Base-by-base conservation (phyloP, 2,797 vertebrate species). In the Odontamblyopus lacepedii region DNA sequence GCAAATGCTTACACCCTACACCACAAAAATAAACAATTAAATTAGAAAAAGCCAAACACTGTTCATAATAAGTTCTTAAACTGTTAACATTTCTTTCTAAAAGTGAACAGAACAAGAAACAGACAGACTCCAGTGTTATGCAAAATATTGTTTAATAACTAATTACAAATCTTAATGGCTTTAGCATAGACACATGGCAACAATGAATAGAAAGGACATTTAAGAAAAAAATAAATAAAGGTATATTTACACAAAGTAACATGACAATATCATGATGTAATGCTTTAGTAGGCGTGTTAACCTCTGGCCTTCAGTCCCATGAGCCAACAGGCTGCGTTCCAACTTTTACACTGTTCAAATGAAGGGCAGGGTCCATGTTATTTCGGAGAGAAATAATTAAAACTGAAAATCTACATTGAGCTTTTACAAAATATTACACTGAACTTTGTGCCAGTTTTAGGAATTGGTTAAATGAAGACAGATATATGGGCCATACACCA, bases 131-230 rank as follows among this genome's bases (percentile, higher is more conserved):
- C 88, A 63, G 74, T 5, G 69, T 86, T 91, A 93, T 88, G 89
- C 89, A 92, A 93, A 93, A 93, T 93, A 93, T 87, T 86, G 92
- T 93, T 93, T 92, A 93, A 61, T 63, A 11, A 63, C 61, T 63
- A 63, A 92, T 93, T 89, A 89, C 90, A 93, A 92, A 91, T 92
- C 88, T 93, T 92, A 92, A 92, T 92, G 91, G 91, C 91, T 93
- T 91, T 89, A 90, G 89, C 89, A 90, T 91, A 87, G 88, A 85
- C 87, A 89, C 89, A 90, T 92, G 85, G 89, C 87, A 88, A 90
- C 85, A 91, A 92, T 79, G 71, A 91, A 90, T 82, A 87, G 82
- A 78, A 80, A 90, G 85, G 82, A 89, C 88, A 91, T 90, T 91
- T 90, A 91, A 91, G 83, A 90, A 86, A 92, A 23, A 93, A 92